Conservation (phyloP, 1,140 invertebrate genomes). For the Bombyx mori region DNA sequence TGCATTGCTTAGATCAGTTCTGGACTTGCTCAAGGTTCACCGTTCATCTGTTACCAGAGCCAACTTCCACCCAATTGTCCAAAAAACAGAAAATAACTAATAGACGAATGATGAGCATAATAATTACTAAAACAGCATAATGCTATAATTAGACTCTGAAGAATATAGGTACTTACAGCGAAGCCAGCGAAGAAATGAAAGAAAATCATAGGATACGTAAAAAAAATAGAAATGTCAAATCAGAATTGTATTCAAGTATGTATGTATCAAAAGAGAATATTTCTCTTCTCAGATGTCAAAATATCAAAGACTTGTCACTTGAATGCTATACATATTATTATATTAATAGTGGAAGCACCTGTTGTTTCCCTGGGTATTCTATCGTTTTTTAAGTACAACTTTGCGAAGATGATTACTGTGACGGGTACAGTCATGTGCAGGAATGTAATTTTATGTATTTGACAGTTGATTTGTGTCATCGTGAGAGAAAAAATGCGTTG, state of each 20-base stretch:
- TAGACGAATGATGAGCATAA: too few relatives aligned
- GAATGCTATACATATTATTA: conserved; percentile 19
- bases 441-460: background rate
- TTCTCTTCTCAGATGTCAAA: conserved; percentile 17
- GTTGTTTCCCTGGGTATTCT: conserved; percentile 24
- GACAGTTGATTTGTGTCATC: too few relatives aligned
- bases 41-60: too few relatives aligned
- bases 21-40: too few relatives aligned
- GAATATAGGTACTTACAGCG: too few relatives aligned
- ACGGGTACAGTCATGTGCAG: conserved; percentile 25
- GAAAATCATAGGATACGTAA: too few relatives aligned
- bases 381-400: conserved; percentile 34
- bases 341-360: too few relatives aligned
- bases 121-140: too few relatives aligned
- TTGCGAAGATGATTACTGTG: conserved; percentile 27
- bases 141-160: too few relatives aligned
- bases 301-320: conserved; percentile 51
- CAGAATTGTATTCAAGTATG: background rate
- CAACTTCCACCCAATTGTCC: too few relatives aligned
- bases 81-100: too few relatives aligned
- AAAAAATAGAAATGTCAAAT: background rate
- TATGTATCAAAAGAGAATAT: conserved; percentile 15
- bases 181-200: background rate
- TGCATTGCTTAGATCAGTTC: too few relatives aligned
- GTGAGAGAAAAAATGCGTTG: background rate